Evolutionary conservation across 2,797 vertebrate species (phyloP).

Genomic region (Loris lydekkerianus): DNA sequence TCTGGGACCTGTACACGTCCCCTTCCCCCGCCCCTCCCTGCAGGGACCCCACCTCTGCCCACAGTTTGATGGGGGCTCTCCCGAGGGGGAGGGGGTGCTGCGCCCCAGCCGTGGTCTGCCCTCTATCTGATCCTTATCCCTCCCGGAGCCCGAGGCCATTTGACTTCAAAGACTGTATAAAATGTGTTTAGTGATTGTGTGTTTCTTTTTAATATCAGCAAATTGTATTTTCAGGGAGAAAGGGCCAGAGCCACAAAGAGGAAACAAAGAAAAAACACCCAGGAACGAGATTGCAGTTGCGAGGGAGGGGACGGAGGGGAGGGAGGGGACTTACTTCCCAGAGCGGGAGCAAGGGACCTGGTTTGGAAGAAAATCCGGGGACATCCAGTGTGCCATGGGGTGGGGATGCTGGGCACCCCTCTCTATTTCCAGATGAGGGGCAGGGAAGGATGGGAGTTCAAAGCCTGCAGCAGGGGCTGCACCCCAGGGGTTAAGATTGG

Average conservation of each 20-base stretch:
- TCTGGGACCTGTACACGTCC: rapidly evolving
- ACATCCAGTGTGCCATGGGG: rapidly evolving
- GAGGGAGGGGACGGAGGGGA: neutral
- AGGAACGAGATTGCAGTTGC: neutral
- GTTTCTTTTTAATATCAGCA: slow-evolving; percentile 76
- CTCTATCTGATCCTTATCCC: slow-evolving; percentile 27
- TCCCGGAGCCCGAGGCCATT: slow-evolving; percentile 33
- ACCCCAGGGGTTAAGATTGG: neutral
- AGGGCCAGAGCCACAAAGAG: neutral
- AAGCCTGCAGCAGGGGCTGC: neutral
- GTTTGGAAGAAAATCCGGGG: neutral
- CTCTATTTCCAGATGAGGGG: neutral
- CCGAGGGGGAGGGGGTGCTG: too few species aligned
- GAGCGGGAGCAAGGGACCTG: rapidly evolving
- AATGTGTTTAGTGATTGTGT: slow-evolving; percentile 77
- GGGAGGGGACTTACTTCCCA: neutral
- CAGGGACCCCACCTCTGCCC: rapidly evolving
- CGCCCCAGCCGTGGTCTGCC: too few species aligned
- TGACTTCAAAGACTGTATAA: slow-evolving; percentile 76
- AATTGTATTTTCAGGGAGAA: slow-evolving; percentile 77
- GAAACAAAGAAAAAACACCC: neutral
- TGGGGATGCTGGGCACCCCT: neutral
- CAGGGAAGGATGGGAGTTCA: rapidly evolving
- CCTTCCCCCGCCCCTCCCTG: rapidly evolving
- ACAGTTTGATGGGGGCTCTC: too few species aligned